phyloP scores from a whole-genome alignment of 2,797 vertebrate species.

The Capromys pilorides region DNA sequence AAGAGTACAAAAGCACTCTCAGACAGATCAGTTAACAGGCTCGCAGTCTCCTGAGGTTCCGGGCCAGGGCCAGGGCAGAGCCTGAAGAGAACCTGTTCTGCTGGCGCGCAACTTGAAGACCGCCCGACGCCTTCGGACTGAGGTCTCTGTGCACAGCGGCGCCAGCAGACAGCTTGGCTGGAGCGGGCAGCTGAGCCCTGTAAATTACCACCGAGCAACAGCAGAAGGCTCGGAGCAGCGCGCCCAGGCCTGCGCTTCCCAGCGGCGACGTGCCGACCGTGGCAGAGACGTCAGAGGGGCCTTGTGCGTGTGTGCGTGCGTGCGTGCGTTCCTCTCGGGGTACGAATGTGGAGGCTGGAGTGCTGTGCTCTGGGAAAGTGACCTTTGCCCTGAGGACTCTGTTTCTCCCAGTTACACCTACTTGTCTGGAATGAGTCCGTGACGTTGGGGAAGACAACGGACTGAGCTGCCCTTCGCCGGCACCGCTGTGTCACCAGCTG shows the following conservation, averaged over 20 bases:
- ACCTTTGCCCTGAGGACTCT: background rate
- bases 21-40: background rate
- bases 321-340: background rate
- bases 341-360: background rate
- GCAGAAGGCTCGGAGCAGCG: background rate
- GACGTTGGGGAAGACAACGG: background rate
- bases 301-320: background rate
- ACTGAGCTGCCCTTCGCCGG: background rate
- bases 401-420: background rate
- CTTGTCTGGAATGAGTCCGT: background rate
- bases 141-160: background rate
- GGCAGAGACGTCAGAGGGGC: background rate
- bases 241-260: background rate
- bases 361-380: background rate
- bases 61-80: background rate
- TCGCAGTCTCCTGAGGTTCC: background rate
- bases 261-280: background rate
- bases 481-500: background rate
- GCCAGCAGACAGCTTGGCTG: background rate
- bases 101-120: background rate
- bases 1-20: background rate
- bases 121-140: background rate
- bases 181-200: background rate
- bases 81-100: background rate
- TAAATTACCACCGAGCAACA: constrained; percentile 4